Base-by-base conservation (phyloP, 2,113 vertebrate species). In the Leptodactylus fuscus region DNA sequence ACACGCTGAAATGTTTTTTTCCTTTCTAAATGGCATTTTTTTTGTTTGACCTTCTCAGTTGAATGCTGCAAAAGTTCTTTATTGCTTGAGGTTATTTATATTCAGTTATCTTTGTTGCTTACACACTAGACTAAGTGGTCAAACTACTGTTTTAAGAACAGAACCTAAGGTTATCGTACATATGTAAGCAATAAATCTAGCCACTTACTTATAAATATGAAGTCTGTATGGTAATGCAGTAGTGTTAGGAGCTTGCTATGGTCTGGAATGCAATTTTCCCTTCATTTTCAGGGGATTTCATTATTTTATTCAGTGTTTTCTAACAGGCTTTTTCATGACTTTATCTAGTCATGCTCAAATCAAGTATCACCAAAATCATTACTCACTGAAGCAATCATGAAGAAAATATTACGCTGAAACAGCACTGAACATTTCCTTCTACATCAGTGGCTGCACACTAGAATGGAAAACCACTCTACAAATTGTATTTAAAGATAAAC, bases 371-470 rank as follows among this genome's bases (percentile, higher is more conserved):
- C 91, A 90, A 89, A 91, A 90, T 88, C 86, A 87, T 90, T 92
- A 91, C 88, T 91, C 90, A 92, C 85, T 85, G 90, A 90, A 91
- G 92, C 91, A 90, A 88, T 92, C 93, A 92, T 89, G 89, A 89
- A 91, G 91, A 92, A 93, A 91, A 90, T 90, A 86, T 85, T 86
- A 91, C 87, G 85, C 88, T 85, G 89, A 92, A 91, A 90, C 91
- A 91, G 87, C 87, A 89, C 41, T 87, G 87, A 89, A 88, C 67
- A 87, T 84, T 84, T 81, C 53, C 88, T 91, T 92, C 89, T 88
- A 88, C 88, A 55, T 89, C 89, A 90, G 38, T 89, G 89, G 87
- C 49, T 70, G 87, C 87, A 60, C 34, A 85, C 15, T 88, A 82
- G 86, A 90, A 90, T 87, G 71, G 85, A 87, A 89, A 85, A 27